Evolutionary conservation across 1,140 invertebrate genomes (phyloP).

Genomic region (Polyergus mexicanus): DNA sequence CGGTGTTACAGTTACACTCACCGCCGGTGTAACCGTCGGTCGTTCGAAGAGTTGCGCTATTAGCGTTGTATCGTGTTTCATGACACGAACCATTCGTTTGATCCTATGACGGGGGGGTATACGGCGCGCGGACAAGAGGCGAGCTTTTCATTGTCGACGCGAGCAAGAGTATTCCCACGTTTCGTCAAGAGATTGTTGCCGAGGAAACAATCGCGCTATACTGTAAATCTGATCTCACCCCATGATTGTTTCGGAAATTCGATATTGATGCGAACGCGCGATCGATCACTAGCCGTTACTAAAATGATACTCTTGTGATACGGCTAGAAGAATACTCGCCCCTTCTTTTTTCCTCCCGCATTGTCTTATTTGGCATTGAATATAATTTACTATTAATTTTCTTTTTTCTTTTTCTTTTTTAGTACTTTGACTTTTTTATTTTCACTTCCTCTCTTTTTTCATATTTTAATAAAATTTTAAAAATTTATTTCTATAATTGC

Average conservation of each 20-base stretch:
- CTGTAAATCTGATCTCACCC: slow-evolving; percentile 71
- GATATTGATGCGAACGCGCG: slow-evolving; percentile 50
- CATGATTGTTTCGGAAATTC: slow-evolving; percentile 69
- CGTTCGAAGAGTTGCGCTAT: slow-evolving; percentile 73
- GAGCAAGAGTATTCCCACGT: slow-evolving; percentile 80
- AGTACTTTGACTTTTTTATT: neutral
- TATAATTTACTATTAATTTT: too few relatives aligned
- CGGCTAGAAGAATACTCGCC: slow-evolving; percentile 8
- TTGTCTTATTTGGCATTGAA: neutral
- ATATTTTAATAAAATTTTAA: slow-evolving; percentile 15
- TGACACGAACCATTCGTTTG: slow-evolving; percentile 81
- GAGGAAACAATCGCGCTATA: slow-evolving; percentile 77
- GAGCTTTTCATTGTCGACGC: slow-evolving; percentile 76
- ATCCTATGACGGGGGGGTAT: slow-evolving; percentile 75
- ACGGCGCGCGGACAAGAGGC: slow-evolving; percentile 63
- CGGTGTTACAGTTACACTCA: slow-evolving; percentile 60
- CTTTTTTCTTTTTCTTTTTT: too few relatives aligned
- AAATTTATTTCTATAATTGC: neutral
- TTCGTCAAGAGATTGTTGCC: slow-evolving; percentile 76
- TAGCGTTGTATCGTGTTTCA: slow-evolving; percentile 79
- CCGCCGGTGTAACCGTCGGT: slow-evolving; percentile 42
- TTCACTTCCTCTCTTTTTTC: neutral
- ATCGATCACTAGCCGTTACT: slow-evolving; percentile 37
- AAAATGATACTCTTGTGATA: slow-evolving; percentile 53
- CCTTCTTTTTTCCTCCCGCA: neutral